Evolutionary conservation across 2,113 vertebrate genomes (phyloP), one percentile per base, ranked within the genome.

Genomic region (Aplodontia rufa): DNA sequence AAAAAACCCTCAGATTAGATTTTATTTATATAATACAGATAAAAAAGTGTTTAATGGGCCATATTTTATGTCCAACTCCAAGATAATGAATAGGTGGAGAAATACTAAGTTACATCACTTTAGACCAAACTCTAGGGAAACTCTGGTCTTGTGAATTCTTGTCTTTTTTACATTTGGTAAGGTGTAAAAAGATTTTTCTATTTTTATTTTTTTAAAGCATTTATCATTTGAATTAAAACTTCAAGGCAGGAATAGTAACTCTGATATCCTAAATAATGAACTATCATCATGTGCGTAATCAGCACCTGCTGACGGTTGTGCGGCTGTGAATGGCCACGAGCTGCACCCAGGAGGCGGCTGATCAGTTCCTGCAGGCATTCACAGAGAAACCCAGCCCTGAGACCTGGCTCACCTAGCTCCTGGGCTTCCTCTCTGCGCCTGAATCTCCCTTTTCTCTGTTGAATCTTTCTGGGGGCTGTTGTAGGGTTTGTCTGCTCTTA

Each of bases 391-490:
- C 76, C 37, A 20, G 7, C 76, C 80, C 89, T 49, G 71, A 94
- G 64, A 13, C n/a, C 32, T 16, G 0, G 0, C 6, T 64, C 26
- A 93, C 89, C 42, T 30, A 30, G 28, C 60, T 28, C 86, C 22
- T 3, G 32, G 40, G 68, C 49, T 92, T 83, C 86, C 76, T 91
- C 53, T 76, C 81, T 22, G 0, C 40, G 66, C 81, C 71, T 91
- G 74, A 80, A 71, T 69, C 58, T 93, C 87, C 94, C 78, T 86
- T 93, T 78, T 45, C 37, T 62, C 7, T 45, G 68, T 97, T 53
- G 55, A 32, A 0, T 89, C 79, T 96, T 92, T 95, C 95, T 92
- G 91, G 90, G 96, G 96, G 85, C 93, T 95, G 17, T 83, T 68
- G 0, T 19, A 55, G 49, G 69, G 11, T 49, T 58, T 37, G 20